Evolutionary conservation across 2,888 invertebrate genomes (phyloP), one percentile per base, ranked within the genome.

Genomic region (Palloptera scutellata): DNA sequence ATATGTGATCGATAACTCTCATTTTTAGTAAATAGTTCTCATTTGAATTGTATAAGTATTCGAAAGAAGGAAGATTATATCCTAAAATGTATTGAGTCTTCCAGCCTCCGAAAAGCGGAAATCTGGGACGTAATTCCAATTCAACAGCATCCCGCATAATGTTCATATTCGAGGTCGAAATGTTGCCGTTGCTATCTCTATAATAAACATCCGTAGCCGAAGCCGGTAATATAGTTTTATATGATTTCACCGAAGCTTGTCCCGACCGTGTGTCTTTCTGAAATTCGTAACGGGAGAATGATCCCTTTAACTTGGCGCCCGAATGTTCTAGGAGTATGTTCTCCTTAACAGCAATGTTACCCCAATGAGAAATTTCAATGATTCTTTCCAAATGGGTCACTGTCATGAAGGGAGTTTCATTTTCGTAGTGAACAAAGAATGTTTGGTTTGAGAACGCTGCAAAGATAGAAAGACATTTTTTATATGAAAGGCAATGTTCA

Each of bases 101-200:
- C 99, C 99, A 99, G 13, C 99, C 99, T 65, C 99, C 99, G 84
- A 98, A 99, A 5, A 99, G 87, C 3, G 99, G 99, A 85, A 98
- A 99, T 77, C 99, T 88, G 0, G 98, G 99, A 61, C 96, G 88
- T n/a, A 99, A 87, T 79, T 98, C 98, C 4, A 99, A 86, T 80
- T 99, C 98, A 9, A 98, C 96, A 51, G 95, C 92, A 81, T 98
- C 97, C 74, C 94, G 94, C 75, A 93, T 89, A 30, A 93, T 87
- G 73, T 92, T 89, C 87, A 98, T 92, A 83, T 95, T 93, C 1
- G 97, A 97, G 11, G 99, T 99, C 0, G 98, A 98, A 79, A 99
- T 99, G 84, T 99, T 99, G 51, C 96, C 99, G 83, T 99, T 99
- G 74, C 96, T 97, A 85, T 99, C 99, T 64, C 85, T 77, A 61